These are phyloP conservation scores for Pseudotriccus pelzelni DNA, from an alignment of 2,797 vertebrate genomes.

Conservation along the genomic window DNA sequence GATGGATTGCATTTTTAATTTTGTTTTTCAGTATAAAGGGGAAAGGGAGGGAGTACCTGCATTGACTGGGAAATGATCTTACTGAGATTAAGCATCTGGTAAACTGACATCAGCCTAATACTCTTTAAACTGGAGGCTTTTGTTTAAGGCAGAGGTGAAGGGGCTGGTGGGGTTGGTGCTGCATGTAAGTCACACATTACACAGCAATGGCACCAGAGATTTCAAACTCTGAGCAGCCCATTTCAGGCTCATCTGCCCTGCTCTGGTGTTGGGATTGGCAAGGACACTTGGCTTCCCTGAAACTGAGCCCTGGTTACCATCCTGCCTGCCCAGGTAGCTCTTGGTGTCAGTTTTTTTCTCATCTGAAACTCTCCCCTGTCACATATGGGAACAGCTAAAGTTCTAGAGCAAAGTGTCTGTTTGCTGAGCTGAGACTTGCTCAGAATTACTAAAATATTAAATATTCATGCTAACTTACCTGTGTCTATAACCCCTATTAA, in stretches of 20 bases:
- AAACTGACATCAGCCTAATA: neutral
- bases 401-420: neutral
- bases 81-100: neutral
- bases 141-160: neutral
- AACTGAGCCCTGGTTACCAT: neutral
- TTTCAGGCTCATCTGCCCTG: neutral
- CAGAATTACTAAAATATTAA: neutral
- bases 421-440: neutral
- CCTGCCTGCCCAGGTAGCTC: neutral
- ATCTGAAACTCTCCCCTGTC: neutral
- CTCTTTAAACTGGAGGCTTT: neutral
- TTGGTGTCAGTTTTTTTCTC: neutral
- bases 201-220: neutral
- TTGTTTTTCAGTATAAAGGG: neutral
- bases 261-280: rapidly evolving
- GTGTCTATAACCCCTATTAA: neutral
- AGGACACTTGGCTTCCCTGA: neutral
- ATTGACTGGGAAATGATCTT: neutral
- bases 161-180: neutral
- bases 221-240: neutral
- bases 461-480: neutral
- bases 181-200: rapidly evolving
- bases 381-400: neutral
- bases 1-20: neutral
- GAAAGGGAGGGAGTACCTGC: neutral